Percentiles rank a stretch among this genome's conserved stretches.
phyloP scores from a whole-genome alignment of 2,888 invertebrate species.

The Pyrrhosoma nymphula region DNA sequence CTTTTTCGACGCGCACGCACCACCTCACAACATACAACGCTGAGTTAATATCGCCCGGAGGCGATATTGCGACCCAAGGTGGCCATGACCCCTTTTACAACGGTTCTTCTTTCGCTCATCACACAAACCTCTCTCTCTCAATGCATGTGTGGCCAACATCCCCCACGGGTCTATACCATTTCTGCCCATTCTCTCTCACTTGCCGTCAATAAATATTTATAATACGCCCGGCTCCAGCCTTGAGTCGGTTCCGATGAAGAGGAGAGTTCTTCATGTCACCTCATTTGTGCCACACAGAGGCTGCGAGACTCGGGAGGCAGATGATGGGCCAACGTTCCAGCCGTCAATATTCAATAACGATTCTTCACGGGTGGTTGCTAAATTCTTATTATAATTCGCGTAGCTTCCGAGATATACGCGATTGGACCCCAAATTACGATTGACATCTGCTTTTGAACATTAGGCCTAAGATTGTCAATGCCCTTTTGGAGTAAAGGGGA shows the following conservation, averaged over 20 bases:
- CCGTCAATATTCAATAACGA: background rate
- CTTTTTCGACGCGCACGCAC: background rate
- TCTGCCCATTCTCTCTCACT: background rate
- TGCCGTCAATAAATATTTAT: conserved; percentile 15
- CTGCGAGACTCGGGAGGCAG: background rate
- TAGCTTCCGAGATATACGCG: no score
- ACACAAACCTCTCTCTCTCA: background rate
- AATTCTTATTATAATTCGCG: no score
- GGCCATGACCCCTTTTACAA: background rate
- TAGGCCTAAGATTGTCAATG: no score
- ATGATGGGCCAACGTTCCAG: background rate
- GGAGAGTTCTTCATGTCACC: background rate
- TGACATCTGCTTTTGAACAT: no score
- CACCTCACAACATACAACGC: background rate
- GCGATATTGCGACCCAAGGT: background rate
- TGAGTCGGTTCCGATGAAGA: background rate
- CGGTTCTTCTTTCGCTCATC: conserved; percentile 14
- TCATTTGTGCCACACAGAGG: background rate
- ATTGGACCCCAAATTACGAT: no score
- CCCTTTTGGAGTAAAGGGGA: no score
- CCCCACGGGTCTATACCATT: background rate
- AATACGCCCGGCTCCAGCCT: conserved; percentile 1
- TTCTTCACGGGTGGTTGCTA: background rate
- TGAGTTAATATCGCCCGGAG: conserved; percentile 4
- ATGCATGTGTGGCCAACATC: background rate